Conservation (phyloP, 1,140 invertebrate genomes). For the Ostrea denselamellosa region DNA sequence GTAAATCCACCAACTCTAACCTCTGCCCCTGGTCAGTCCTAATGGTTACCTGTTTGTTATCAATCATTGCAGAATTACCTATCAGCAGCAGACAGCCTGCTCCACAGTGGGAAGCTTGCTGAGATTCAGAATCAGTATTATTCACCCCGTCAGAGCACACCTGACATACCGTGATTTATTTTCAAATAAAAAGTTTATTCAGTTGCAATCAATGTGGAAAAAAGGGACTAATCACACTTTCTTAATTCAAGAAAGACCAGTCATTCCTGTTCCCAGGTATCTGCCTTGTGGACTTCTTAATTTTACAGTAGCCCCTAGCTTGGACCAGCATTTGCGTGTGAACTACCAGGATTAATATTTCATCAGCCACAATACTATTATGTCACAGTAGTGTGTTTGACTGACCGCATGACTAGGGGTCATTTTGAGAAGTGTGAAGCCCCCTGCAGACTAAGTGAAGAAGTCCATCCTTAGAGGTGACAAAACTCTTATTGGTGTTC, state of each 20-base stretch:
- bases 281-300: not conserved
- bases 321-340: not conserved
- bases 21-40: slow-evolving; percentile 7
- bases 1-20: not conserved
- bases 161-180: not conserved
- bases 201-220: not conserved
- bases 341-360: slow-evolving; percentile 12
- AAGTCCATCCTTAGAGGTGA: not conserved
- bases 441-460: not conserved
- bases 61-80: slow-evolving; percentile 33
- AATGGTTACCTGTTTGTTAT: slow-evolving; percentile 38
- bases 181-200: not conserved
- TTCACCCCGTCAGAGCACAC: not conserved
- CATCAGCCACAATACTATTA: slow-evolving; percentile 29
- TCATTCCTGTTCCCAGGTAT: not conserved
- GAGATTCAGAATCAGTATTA: not conserved
- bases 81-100: slow-evolving; percentile 18
- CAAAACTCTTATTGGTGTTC: not conserved
- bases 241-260: not conserved
- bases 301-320: not conserved
- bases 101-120: not conserved
- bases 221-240: not conserved
- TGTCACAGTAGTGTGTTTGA: slow-evolving; percentile 25
- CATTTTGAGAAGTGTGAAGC: not conserved
- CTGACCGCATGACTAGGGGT: not conserved